phyloP scores from a whole-genome alignment of 2,113 vertebrate genomes.

The Nycticebus coucang region DNA sequence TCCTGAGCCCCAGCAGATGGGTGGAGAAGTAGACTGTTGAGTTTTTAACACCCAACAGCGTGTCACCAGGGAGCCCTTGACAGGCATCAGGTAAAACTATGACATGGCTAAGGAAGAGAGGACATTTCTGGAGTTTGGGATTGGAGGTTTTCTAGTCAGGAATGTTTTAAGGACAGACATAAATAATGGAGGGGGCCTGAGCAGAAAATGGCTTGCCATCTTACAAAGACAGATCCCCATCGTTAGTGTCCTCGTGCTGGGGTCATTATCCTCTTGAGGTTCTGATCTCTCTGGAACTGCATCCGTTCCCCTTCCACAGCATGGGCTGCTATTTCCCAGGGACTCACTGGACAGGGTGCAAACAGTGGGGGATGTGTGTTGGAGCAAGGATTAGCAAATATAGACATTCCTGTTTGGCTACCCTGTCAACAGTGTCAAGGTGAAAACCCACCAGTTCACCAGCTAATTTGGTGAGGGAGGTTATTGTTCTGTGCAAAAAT shows the following conservation, averaged over 20 bases:
- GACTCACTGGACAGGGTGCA: constrained; percentile 74
- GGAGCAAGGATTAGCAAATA: constrained; percentile 81
- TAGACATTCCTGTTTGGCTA: constrained; percentile 70
- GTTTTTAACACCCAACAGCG: not conserved
- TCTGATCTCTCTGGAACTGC: not conserved
- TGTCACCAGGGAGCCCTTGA: not conserved
- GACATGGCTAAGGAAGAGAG: not conserved
- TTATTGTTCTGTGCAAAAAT: constrained; percentile 72
- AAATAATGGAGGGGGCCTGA: not conserved
- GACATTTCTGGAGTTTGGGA: constrained; percentile 24
- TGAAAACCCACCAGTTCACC: constrained; percentile 66
- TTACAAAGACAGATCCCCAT: constrained; percentile 8
- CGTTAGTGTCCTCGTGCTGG: accelerated
- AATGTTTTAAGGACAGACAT: constrained; percentile 51
- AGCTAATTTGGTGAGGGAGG: constrained; percentile 68
- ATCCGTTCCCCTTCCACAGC: not conserved
- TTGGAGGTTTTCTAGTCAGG: constrained; percentile 25
- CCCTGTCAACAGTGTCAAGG: constrained; percentile 81
- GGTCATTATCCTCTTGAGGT: not conserved
- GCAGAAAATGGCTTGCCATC: not conserved
- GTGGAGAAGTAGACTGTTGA: not conserved
- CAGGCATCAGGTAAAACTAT: not conserved
- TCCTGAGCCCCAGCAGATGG: not conserved
- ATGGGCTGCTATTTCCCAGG: constrained; percentile 69
- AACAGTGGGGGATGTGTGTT: constrained; percentile 68